phyloP scores from a whole-genome alignment of 2,888 invertebrate species.

The Spicauda simplicius region DNA sequence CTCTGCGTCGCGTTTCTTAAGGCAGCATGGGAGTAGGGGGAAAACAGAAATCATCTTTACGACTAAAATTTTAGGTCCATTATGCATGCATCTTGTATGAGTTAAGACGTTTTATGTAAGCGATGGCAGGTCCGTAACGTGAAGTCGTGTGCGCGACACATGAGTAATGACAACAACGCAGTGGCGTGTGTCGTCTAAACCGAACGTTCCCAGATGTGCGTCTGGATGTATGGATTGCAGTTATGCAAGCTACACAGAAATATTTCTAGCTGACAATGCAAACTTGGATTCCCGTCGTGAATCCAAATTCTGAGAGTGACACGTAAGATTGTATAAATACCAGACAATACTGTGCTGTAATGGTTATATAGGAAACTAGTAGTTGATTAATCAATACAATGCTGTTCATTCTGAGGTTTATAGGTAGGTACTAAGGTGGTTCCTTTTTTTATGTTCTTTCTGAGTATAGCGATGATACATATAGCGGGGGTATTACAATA shows the following conservation, averaged over 20 bases:
- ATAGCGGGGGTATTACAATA: too few species aligned
- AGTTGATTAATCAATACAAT: too few species aligned
- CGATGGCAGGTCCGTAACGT: slow-evolving; percentile 58
- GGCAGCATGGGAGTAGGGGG: slow-evolving; percentile 45
- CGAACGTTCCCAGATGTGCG: slow-evolving; percentile 76
- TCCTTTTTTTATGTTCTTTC: too few species aligned
- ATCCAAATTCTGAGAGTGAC: slow-evolving; percentile 8
- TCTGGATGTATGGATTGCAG: slow-evolving; percentile 68
- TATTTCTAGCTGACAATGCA: slow-evolving; percentile 32
- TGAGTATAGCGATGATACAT: too few species aligned
- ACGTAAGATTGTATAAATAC: not conserved
- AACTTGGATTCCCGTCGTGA: slow-evolving; percentile 13
- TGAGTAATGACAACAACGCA: slow-evolving; percentile 83
- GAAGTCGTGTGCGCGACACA: slow-evolving; percentile 79
- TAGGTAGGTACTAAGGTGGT: too few species aligned
- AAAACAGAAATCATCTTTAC: slow-evolving; percentile 53
- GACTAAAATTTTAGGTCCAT: slow-evolving; percentile 57
- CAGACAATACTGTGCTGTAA: not conserved
- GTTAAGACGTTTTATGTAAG: slow-evolving; percentile 62
- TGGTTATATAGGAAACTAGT: too few species aligned
- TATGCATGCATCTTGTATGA: slow-evolving; percentile 52
- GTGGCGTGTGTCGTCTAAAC: slow-evolving; percentile 68
- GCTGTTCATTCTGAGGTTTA: too few species aligned
- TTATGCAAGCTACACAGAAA: slow-evolving; percentile 59
- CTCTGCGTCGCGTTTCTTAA: slow-evolving; percentile 54